A percentile compares a stretch with the other conserved stretches of the same genome.
Conservation (phyloP, 2,797 vertebrate genomes). For the Sphaeramia orbicularis region DNA sequence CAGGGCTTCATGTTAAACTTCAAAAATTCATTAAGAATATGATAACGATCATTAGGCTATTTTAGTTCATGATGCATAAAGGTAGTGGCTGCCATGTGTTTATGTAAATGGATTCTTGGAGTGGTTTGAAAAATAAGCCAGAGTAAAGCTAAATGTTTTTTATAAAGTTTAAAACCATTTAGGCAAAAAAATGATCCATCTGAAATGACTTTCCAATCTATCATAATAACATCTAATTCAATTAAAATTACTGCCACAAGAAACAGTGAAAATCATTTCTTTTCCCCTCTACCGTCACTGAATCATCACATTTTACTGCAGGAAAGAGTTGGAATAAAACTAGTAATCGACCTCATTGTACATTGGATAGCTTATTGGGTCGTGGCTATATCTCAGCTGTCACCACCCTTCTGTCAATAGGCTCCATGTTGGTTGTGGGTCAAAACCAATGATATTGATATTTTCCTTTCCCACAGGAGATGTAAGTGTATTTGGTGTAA, state of each 20-base stretch:
- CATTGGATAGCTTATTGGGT: background rate
- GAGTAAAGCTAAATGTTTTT: background rate
- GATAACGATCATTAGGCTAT: no score
- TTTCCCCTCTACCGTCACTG: no score
- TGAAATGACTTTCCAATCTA: no score
- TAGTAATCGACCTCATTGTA: background rate
- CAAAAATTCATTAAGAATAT: no score
- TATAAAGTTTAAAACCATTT: no score
- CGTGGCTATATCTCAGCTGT: background rate
- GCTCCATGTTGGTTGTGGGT: slow-evolving; percentile 17
- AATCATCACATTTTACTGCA: background rate
- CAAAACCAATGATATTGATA: slow-evolving; percentile 46
- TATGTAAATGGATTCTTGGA: background rate
- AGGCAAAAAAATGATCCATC: no score
- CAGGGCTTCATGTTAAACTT: no score
- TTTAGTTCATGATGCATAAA: no score
- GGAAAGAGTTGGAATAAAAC: background rate
- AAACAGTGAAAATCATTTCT: no score
- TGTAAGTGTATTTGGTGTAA: slow-evolving; percentile 38
- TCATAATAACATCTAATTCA: no score
- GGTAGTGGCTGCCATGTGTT: slow-evolving; percentile 6
- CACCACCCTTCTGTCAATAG: slow-evolving; percentile 18
- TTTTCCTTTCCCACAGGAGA: slow-evolving; percentile 21
- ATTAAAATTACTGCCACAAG: no score
- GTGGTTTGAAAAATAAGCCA: background rate